Evolutionary conservation across 1,140 invertebrate genomes (phyloP).

Genomic region (Branchinecta lindahli): DNA sequence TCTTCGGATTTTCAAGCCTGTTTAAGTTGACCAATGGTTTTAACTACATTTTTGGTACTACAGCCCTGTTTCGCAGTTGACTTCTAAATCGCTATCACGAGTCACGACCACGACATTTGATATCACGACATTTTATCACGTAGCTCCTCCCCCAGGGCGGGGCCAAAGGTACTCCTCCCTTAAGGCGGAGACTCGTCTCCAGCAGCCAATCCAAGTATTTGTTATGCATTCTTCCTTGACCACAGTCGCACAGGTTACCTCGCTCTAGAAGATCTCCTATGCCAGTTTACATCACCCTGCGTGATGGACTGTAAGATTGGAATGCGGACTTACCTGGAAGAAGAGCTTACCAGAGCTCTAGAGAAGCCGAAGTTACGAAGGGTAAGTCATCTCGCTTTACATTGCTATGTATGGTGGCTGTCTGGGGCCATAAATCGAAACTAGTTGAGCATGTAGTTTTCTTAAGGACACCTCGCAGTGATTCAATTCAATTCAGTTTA

Average conservation of each 20-base stretch:
- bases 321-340: constrained; percentile 82
- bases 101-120: no score
- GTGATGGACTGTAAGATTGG: constrained; percentile 97
- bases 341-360: constrained; percentile 82
- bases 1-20: no score
- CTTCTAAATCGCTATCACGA: constrained; percentile 66
- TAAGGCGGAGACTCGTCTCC: no score
- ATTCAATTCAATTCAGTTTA: no score
- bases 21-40: no score
- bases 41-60: no score
- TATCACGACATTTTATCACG: constrained; percentile 78
- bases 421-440: neutral
- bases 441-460: no score
- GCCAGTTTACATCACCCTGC: constrained; percentile 73
- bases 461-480: no score
- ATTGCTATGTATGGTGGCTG: neutral
- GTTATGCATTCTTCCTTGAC: constrained; percentile 62
- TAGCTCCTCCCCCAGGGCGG: no score
- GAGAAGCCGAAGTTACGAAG: constrained; percentile 83
- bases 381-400: constrained; percentile 33
- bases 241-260: constrained; percentile 42
- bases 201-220: constrained; percentile 66
- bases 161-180: no score
- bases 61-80: constrained; percentile 38
- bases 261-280: constrained; percentile 79